phyloP scores from a whole-genome alignment of 2,888 invertebrate genomes.

The Pollenia labialis region DNA sequence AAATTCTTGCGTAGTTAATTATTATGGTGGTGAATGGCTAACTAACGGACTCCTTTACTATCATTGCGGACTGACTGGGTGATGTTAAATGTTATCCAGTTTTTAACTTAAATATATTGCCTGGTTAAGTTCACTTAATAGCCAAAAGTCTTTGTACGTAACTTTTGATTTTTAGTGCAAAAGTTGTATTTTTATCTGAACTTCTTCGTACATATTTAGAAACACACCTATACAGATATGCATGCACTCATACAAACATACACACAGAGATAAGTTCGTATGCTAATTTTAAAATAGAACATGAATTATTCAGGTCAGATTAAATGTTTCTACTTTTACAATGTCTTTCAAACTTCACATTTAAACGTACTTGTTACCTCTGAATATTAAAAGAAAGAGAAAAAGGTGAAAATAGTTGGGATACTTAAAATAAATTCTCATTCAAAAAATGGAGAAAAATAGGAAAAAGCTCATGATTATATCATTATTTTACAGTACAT shows the following conservation, averaged over 20 bases:
- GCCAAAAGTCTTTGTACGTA: conserved; percentile 25
- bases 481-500: conserved; percentile 35
- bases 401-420: conserved; percentile 33
- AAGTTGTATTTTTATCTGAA: conserved; percentile 28
- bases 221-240: conserved; percentile 7
- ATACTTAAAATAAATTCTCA: conserved; percentile 20
- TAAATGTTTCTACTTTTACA: conserved; percentile 55
- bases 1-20: too few relatives aligned
- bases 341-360: conserved; percentile 37
- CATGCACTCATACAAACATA: not conserved
- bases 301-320: conserved; percentile 69
- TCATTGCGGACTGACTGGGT: not conserved
- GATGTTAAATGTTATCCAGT: conserved; percentile 14
- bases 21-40: not conserved
- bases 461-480: conserved; percentile 34
- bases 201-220: conserved; percentile 1
- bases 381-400: not conserved
- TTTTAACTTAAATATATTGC: not conserved
- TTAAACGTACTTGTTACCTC: conserved; percentile 34
- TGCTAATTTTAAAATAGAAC: conserved; percentile 60
- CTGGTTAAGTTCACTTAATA: conserved; percentile 51
- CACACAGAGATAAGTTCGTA: conserved; percentile 43
- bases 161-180: conserved; percentile 40
- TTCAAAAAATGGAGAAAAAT: conserved; percentile 15
- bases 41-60: conserved; percentile 19